Evolutionary conservation across 2,113 vertebrate species (phyloP).

Genomic region (Tetrao urogallus): DNA sequence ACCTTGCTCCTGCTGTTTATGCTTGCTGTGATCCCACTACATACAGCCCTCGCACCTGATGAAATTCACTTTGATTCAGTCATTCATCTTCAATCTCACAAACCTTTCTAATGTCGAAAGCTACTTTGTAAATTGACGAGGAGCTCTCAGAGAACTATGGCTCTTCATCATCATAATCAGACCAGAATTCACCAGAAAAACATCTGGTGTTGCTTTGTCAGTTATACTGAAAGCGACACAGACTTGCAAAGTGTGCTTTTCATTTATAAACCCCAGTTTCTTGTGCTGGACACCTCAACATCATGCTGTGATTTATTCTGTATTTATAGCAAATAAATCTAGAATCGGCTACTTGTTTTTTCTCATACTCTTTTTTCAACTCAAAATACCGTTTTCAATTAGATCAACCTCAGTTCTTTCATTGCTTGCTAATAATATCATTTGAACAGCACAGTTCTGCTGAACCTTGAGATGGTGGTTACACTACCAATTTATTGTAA

Average conservation of each 20-base stretch:
- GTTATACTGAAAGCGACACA: neutral
- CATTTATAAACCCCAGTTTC: slow-evolving; percentile 27
- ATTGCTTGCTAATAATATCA: neutral
- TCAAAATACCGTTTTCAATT: neutral
- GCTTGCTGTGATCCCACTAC: neutral
- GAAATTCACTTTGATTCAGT: neutral
- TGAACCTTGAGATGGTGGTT: neutral
- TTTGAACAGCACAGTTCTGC: neutral
- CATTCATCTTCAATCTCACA: neutral
- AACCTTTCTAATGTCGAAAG: neutral
- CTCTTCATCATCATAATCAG: neutral
- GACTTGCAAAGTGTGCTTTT: neutral
- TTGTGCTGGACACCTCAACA: neutral
- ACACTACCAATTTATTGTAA: neutral
- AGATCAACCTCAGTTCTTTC: neutral
- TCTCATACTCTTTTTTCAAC: neutral
- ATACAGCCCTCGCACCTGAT: neutral
- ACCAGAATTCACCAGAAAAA: neutral
- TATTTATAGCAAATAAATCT: slow-evolving; percentile 48
- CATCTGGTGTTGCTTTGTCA: neutral
- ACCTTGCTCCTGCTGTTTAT: neutral
- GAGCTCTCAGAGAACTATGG: neutral
- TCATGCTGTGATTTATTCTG: neutral
- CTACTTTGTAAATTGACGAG: neutral
- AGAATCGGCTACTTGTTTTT: neutral